Conservation (phyloP, 2,113 vertebrate genomes). For the Neodontobutis hainanensis region DNA sequence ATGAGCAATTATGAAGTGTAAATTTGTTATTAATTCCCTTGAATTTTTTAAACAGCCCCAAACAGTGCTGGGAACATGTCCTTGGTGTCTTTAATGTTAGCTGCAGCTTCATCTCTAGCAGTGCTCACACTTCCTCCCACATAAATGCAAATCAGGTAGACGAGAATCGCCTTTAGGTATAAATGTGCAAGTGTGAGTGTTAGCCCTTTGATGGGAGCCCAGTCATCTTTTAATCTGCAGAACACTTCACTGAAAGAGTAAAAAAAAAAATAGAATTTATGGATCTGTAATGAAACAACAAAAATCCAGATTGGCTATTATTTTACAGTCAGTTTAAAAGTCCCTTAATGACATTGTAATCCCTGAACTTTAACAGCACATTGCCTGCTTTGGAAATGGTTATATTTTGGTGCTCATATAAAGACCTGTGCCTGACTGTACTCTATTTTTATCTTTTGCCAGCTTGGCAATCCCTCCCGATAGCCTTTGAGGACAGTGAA, state of each 20-base stretch:
- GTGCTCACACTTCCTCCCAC: constrained; percentile 25
- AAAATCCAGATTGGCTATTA: background rate
- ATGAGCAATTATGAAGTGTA: constrained; percentile 11
- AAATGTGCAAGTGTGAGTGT: constrained; percentile 21
- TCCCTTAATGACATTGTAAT: constrained; percentile 41
- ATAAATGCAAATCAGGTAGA: constrained; percentile 41
- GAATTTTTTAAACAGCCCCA: background rate
- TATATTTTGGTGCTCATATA: constrained; percentile 58
- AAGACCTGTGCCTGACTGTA: constrained; percentile 47
- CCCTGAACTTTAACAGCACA: constrained; percentile 18
- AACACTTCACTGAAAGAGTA: constrained; percentile 7
- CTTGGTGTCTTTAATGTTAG: constrained; percentile 11
- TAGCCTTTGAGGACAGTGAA: constrained; percentile 68
- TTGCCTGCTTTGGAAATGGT: constrained; percentile 37
- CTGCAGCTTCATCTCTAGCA: background rate
- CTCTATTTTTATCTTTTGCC: constrained; percentile 71
- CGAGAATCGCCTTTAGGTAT: constrained; percentile 42
- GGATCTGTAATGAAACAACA: constrained; percentile 4
- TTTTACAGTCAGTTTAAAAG: constrained; percentile 25
- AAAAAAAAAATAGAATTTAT: background rate
- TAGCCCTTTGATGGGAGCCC: constrained; percentile 28
- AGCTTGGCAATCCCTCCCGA: constrained; percentile 66
- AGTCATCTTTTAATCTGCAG: constrained; percentile 14
- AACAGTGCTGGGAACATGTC: constrained; percentile 6
- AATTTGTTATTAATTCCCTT: constrained; percentile 6